Evolutionary conservation across 2,797 vertebrate species (phyloP), one percentile per base, ranked within the genome.

Genomic region (Amniataba percoides): DNA sequence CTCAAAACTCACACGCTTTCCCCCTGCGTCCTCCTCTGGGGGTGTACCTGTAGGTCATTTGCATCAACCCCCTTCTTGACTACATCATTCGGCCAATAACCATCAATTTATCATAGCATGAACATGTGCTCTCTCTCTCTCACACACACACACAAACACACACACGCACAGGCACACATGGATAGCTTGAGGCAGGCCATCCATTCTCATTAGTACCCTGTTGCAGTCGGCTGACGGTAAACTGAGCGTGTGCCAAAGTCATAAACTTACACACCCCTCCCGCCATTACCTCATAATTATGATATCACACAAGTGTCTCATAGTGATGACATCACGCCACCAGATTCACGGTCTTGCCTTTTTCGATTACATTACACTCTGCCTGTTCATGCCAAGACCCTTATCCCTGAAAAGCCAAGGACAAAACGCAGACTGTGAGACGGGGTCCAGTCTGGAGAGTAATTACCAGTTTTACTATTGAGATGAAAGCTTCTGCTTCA

Each of bases 221-320:
- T 89, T 88, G 86, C 85, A 93, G 89, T 90, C 70, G 70, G 76
- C 77, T 84, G 88, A 91, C 76, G 81, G 86, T 91, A 86, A 89
- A 91, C 89, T 87, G 90, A 93, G 57, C 81, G 74, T 82, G 91
- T 92, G 94, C 94, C 93, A 94, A 91, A 91, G 88, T 90, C 92
- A 89, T 94, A 94, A 94, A 94, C 89, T 82, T 80, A 71, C 83
- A 86, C 84, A 87, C 87, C 87, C 88, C 84, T 91, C 89, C 85
- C 59, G 91, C 92, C 92, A 94, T 94, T 92, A 94, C 92, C 93
- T 94, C 92, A 94, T 91, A 59, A 90, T 91, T 80, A 94, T 94
- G 93, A 93, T 92, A 92, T 93, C 92, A 93, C 91, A 88, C 83
- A 40, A 87, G 89, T 93, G 90, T 93, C 92, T 94, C 92, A 91